These are phyloP conservation scores for Lasiurus borealis DNA, from an alignment of 2,113 vertebrate genomes.

Conservation along the genomic window DNA sequence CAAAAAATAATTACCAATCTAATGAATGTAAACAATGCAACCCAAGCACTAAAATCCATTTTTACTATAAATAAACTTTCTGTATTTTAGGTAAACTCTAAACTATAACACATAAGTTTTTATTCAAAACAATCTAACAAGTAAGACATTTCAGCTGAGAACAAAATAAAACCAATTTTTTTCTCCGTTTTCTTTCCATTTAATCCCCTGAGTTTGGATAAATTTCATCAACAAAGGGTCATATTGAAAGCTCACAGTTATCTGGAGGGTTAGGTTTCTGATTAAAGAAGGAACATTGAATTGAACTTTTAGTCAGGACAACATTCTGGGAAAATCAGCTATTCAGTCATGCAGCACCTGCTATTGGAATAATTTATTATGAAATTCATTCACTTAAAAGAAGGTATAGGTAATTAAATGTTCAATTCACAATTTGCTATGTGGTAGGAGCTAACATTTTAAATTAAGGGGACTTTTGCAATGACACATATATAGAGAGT, in stretches of 20 bases:
- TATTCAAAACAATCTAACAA: constrained; percentile 46
- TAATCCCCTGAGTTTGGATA: constrained; percentile 38
- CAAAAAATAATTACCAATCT: constrained; percentile 20
- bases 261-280: constrained; percentile 43
- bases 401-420: constrained; percentile 46
- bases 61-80: constrained; percentile 38
- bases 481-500: neutral
- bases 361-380: constrained; percentile 30
- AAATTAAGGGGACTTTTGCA: constrained; percentile 28
- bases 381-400: constrained; percentile 43
- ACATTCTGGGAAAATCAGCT: neutral
- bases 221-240: constrained; percentile 59
- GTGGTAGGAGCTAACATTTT: constrained; percentile 34
- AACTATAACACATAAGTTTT: constrained; percentile 39
- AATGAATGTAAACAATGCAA: constrained; percentile 28
- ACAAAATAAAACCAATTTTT: constrained; percentile 34
- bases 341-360: constrained; percentile 5
- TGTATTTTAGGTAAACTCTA: constrained; percentile 42
- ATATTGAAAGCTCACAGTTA: constrained; percentile 48
- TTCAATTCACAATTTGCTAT: constrained; percentile 24
- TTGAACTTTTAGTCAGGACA: neutral
- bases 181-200: constrained; percentile 41
- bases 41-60: constrained; percentile 35
- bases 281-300: constrained; percentile 48
- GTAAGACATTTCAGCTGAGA: constrained; percentile 44